Evolutionary conservation across 2,888 invertebrate species (phyloP).

Genomic region (Scelioninae gen. 2): DNA sequence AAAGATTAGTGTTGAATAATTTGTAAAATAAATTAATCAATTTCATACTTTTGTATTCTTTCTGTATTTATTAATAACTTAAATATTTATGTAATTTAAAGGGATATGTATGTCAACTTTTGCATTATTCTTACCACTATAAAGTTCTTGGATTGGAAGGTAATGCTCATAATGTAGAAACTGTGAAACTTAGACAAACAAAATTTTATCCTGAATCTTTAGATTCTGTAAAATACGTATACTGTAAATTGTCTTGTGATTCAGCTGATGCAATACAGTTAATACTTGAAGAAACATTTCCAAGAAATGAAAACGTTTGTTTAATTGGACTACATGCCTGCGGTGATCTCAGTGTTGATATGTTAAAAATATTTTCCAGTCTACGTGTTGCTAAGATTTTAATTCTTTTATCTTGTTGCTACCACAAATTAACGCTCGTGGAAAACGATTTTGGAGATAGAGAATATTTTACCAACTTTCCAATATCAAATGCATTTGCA

Average conservation of each 20-base stretch:
- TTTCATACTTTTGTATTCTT: background rate
- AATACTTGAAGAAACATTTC: constrained; percentile 75
- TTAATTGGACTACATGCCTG: constrained; percentile 86
- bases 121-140: constrained; percentile 78
- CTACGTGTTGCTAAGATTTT: constrained; percentile 78
- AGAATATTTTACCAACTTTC: constrained; percentile 80
- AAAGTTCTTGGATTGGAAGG: constrained; percentile 83
- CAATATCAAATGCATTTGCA: constrained; percentile 78
- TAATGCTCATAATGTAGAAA: constrained; percentile 77
- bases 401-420: constrained; percentile 87
- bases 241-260: constrained; percentile 77
- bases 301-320: constrained; percentile 72
- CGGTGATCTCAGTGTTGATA: constrained; percentile 84
- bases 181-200: constrained; percentile 79
- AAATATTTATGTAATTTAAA: too few relatives aligned
- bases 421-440: constrained; percentile 80
- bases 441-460: constrained; percentile 51
- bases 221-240: constrained; percentile 78
- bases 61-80: too few relatives aligned
- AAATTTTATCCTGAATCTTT: constrained; percentile 77
- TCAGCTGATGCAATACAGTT: constrained; percentile 76
- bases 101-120: constrained; percentile 85
- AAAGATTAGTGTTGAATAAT: too few relatives aligned
- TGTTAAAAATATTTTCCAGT: constrained; percentile 81
- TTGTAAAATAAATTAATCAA: background rate